Conservation (phyloP, 2,888 invertebrate genomes). For the Acleris laterana region DNA sequence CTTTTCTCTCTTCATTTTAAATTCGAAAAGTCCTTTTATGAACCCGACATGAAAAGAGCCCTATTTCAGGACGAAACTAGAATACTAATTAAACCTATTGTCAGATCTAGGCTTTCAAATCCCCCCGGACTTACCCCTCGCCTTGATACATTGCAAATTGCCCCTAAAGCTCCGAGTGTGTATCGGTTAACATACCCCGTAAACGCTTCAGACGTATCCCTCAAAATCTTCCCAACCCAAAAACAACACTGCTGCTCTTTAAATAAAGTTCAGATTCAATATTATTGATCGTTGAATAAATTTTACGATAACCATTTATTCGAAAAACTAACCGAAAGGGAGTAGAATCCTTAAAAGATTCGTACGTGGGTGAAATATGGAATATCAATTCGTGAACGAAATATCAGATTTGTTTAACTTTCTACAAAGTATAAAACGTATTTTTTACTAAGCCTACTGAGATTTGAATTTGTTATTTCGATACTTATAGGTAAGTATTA, state of each 20-base stretch:
- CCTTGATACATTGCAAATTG: conserved; percentile 26
- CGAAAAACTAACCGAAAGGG: conserved; percentile 29
- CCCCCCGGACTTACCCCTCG: conserved; percentile 2
- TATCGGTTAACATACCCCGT: neutral
- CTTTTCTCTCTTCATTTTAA: neutral
- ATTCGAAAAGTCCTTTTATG: neutral
- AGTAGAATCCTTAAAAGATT: conserved; percentile 16
- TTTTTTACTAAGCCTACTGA: neutral
- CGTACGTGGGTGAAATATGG: conserved; percentile 28
- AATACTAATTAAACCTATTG: conserved; percentile 26
- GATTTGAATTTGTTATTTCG: neutral
- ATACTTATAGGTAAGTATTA: too few species aligned
- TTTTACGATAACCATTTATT: conserved; percentile 15
- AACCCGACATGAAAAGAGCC: neutral
- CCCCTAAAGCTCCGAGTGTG: conserved; percentile 2
- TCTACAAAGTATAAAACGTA: neutral
- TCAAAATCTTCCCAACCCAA: too few species aligned
- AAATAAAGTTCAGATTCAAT: too few species aligned
- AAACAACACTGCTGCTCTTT: too few species aligned
- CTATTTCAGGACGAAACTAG: conserved; percentile 12
- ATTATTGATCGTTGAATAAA: conserved; percentile 1
- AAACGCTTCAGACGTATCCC: too few species aligned
- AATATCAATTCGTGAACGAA: conserved; percentile 22
- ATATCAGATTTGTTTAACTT: conserved; percentile 13
- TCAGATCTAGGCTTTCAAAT: conserved; percentile 9